These are phyloP conservation scores for Nephrotoma flavescens DNA, from an alignment of 2,888 invertebrate genomes.

Conservation along the genomic window DNA sequence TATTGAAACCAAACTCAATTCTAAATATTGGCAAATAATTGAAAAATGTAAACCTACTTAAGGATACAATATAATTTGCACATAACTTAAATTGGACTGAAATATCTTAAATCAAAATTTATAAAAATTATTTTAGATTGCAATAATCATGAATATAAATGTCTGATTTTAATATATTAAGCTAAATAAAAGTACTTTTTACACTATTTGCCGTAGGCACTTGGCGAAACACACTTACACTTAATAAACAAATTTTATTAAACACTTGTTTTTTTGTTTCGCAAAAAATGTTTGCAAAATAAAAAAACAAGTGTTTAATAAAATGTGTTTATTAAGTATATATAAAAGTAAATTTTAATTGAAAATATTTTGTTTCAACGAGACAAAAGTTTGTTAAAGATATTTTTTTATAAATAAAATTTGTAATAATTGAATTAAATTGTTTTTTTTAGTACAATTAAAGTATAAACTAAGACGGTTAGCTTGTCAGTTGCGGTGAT, in stretches of 20 bases:
- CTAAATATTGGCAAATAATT: too few species aligned
- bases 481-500: too few species aligned
- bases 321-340: neutral
- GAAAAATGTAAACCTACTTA: neutral
- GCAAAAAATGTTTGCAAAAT: too few species aligned
- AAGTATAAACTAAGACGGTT: too few species aligned
- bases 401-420: neutral
- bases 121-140: neutral
- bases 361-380: neutral
- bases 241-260: too few species aligned
- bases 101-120: neutral
- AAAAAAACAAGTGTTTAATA: too few species aligned
- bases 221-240: too few species aligned
- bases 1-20: neutral
- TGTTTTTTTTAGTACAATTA: too few species aligned
- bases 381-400: neutral
- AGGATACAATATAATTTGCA: neutral
- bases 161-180: neutral
- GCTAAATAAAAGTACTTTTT: too few species aligned
- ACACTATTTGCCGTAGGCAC: too few species aligned
- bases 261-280: too few species aligned
- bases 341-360: neutral
- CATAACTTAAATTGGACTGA: neutral
- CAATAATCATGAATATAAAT: neutral
- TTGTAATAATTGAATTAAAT: neutral